Base-by-base conservation (phyloP, 2,113 vertebrate genomes). In the Peromyscus polionotus region DNA sequence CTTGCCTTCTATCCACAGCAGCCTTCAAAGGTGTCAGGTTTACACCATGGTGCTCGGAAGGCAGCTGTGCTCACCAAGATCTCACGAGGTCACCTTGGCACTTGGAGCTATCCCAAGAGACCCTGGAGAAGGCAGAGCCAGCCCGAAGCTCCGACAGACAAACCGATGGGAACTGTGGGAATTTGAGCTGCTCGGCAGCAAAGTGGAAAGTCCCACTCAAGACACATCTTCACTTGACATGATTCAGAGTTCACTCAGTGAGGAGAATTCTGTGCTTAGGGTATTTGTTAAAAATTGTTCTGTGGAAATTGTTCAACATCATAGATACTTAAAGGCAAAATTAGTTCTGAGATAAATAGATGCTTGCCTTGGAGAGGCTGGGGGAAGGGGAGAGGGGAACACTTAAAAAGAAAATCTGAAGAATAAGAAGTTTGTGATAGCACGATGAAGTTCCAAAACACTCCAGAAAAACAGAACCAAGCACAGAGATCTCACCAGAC, bases 241-340 rank as follows among this genome's bases (percentile, higher is more conserved):
- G 45, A 54, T n/a, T 91, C 24, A 85, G 63, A 68, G 61, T 93
- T 94, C 65, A 24, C 20, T 76, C 16, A 51, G 31, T 42, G 19
- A 96, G 16, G 42, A 76, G 6, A 81, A 10, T 1, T 91, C 65
- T 83, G 33, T 76, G 51, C n/a, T 22, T 12, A 91, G 45, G 59
- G 42, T 36, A 76, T 63, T 80, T 97, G 54, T 85, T 57, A 92
- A 88, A 48, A 97, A 95, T 76, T 0, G 75, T 63, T 90, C 68
- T 57, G 54, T 42, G 19, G 48, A 51, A 95, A 84, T 36, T 90
- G 31, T 73, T 89, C 83, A 94, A 88, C 26, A 79, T 63, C 10
- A 24, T 24, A 92, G 31, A 33, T 84, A 54, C 65, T 12, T 75
- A 87, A 61, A 84, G 28, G n/a, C 28, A 91, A 42, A 79, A 83